Percentiles rank a stretch among this genome's conserved stretches.
Evolutionary conservation across 2,113 vertebrate species (phyloP).

Genomic region (Phrynosoma blainvillii): DNA sequence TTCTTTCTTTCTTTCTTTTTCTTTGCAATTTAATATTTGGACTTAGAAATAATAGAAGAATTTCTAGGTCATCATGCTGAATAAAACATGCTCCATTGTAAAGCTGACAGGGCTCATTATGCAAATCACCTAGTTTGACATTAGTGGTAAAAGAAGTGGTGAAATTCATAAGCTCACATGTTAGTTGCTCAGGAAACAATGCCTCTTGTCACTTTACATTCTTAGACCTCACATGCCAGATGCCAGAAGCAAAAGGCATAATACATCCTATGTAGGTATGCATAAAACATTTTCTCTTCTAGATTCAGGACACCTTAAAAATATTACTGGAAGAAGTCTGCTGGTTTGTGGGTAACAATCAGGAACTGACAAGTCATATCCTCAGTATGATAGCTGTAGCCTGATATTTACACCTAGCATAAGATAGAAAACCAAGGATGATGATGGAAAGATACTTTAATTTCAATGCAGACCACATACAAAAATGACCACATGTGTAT

Average conservation of each 20-base stretch:
- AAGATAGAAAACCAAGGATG: not conserved
- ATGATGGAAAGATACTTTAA: not conserved
- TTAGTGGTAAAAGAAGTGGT: slow-evolving; percentile 20
- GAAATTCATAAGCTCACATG: slow-evolving; percentile 37
- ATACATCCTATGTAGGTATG: not conserved
- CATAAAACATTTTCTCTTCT: slow-evolving; percentile 8
- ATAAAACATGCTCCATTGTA: slow-evolving; percentile 31
- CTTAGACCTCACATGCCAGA: not conserved
- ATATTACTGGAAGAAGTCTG: not conserved
- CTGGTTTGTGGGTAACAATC: not conserved
- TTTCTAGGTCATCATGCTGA: slow-evolving; percentile 45
- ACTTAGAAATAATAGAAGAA: slow-evolving; percentile 33
- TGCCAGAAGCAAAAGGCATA: slow-evolving; percentile 11
- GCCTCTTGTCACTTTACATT: slow-evolving; percentile 20
- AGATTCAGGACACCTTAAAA: slow-evolving; percentile 4
- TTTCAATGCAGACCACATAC: not conserved
- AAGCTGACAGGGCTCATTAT: slow-evolving; percentile 40
- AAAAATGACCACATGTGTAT: not conserved
- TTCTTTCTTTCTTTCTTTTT: no score
- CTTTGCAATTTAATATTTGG: slow-evolving; percentile 10
- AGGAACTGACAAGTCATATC: not conserved
- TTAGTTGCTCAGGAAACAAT: not conserved
- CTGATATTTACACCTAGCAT: not conserved
- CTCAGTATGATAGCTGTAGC: not conserved
- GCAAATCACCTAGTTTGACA: slow-evolving; percentile 20